Evolutionary conservation across 2,113 vertebrate species (phyloP).

Genomic region (Egretta garzetta): DNA sequence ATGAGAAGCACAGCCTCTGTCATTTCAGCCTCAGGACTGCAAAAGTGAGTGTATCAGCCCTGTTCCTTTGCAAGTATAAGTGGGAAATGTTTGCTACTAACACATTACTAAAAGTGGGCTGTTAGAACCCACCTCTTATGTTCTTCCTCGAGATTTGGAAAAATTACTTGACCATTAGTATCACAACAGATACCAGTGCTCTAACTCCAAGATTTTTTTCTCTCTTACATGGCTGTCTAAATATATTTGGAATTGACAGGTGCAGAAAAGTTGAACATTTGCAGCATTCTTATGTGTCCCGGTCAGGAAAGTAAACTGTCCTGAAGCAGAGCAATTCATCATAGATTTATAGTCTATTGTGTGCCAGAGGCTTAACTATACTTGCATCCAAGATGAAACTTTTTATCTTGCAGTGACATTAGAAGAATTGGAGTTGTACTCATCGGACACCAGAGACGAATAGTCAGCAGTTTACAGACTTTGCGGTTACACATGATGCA

Average conservation of each 20-base stretch:
- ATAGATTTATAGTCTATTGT: neutral
- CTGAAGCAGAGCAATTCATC: neutral
- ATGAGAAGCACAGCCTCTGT: neutral
- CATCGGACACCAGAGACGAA: conserved; percentile 96
- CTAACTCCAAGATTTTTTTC: neutral
- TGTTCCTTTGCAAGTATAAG: neutral
- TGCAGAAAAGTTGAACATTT: neutral
- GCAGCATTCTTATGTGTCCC: neutral
- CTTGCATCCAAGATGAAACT: conserved; percentile 4
- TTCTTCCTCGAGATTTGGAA: neutral
- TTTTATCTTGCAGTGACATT: conserved; percentile 87
- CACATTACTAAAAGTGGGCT: neutral
- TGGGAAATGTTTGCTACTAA: neutral
- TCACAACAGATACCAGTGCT: neutral
- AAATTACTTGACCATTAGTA: neutral
- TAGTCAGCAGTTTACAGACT: conserved; percentile 96
- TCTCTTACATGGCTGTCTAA: neutral
- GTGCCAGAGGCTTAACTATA: neutral
- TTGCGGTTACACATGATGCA: conserved; percentile 93
- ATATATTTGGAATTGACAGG: neutral
- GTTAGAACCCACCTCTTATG: neutral
- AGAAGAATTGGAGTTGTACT: conserved; percentile 92
- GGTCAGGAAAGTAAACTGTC: neutral
- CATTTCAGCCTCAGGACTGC: neutral
- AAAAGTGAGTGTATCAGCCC: neutral